phyloP scores from a whole-genome alignment of 1,140 invertebrate species.

The Pseudobourletiella spinata region DNA sequence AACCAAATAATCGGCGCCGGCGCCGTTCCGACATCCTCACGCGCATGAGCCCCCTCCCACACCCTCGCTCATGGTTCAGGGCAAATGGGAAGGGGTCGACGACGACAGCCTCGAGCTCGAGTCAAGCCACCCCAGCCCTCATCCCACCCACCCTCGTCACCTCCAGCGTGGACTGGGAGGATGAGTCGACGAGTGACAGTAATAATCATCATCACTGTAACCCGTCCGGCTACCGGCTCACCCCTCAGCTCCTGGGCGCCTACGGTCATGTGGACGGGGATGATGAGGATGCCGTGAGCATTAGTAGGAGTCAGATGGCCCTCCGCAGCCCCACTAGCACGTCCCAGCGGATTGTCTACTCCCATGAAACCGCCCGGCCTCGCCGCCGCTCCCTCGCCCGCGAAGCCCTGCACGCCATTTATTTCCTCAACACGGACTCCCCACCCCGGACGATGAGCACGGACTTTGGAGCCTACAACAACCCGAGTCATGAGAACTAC shows the following conservation, averaged over 20 bases:
- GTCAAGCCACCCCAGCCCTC: background rate
- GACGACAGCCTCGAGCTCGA: background rate
- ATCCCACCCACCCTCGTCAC: slow-evolving; percentile 8
- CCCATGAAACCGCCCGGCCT: background rate
- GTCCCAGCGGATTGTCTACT: background rate
- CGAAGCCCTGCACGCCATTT: slow-evolving; percentile 29
- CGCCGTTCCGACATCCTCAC: background rate
- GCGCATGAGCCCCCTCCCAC: background rate
- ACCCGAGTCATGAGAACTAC: slow-evolving; percentile 5
- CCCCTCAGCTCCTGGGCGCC: background rate
- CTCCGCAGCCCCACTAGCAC: background rate
- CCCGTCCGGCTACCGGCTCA: background rate
- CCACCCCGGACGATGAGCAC: slow-evolving; percentile 26
- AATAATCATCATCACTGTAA: background rate
- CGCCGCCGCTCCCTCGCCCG: slow-evolving; percentile 28
- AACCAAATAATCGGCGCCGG: too few relatives aligned
- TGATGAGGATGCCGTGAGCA: background rate
- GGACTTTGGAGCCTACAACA: slow-evolving; percentile 18
- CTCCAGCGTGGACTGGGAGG: slow-evolving; percentile 14
- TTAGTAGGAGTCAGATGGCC: too few relatives aligned
- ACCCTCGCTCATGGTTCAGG: background rate
- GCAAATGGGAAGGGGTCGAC: background rate
- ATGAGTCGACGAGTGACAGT: background rate
- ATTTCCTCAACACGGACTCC: slow-evolving; percentile 20
- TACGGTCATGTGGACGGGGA: background rate